Evolutionary conservation across 2,113 vertebrate genomes (phyloP).

Genomic region (Pungitius pungitius): DNA sequence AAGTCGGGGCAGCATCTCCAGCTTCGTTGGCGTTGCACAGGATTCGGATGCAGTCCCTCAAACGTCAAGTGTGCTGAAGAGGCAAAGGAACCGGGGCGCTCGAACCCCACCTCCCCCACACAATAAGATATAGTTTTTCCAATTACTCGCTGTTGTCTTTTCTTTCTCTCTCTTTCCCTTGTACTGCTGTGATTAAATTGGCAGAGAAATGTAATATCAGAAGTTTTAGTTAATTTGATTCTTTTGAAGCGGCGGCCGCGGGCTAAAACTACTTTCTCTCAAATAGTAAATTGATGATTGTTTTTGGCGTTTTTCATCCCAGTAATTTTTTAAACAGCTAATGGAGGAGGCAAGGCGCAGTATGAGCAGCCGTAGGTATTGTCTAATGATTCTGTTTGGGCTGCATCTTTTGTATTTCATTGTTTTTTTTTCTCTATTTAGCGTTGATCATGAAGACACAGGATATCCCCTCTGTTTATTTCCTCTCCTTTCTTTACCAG

Average conservation of each 20-base stretch:
- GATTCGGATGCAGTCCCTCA: conserved; percentile 31
- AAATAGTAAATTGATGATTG: conserved; percentile 76
- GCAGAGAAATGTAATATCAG: conserved; percentile 74
- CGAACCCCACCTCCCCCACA: conserved; percentile 16
- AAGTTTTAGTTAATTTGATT: conserved; percentile 74
- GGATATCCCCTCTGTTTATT: conserved; percentile 33
- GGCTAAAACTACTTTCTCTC: conserved; percentile 67
- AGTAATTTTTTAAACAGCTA: conserved; percentile 52
- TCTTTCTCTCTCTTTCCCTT: conserved; percentile 44
- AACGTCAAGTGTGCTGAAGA: conserved; percentile 33
- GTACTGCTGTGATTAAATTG: conserved; percentile 67
- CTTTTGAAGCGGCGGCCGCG: conserved; percentile 59
- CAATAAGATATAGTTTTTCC: conserved; percentile 53
- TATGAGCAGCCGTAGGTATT: conserved; percentile 36
- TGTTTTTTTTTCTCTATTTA: conserved; percentile 22
- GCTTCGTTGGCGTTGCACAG: neutral
- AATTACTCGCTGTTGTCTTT: conserved; percentile 62
- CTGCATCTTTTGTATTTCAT: conserved; percentile 7
- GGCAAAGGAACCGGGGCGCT: conserved; percentile 33
- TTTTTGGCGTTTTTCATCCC: conserved; percentile 74
- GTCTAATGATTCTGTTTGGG: conserved; percentile 38
- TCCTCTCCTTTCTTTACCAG: conserved; percentile 28
- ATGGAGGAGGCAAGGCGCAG: conserved; percentile 45
- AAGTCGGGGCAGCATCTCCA: too few species aligned
- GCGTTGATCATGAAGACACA: conserved; percentile 26